Percentiles rank a stretch among this genome's conserved stretches.
Conservation (phyloP, 2,888 invertebrate species). For the Plagodis pulveraria region DNA sequence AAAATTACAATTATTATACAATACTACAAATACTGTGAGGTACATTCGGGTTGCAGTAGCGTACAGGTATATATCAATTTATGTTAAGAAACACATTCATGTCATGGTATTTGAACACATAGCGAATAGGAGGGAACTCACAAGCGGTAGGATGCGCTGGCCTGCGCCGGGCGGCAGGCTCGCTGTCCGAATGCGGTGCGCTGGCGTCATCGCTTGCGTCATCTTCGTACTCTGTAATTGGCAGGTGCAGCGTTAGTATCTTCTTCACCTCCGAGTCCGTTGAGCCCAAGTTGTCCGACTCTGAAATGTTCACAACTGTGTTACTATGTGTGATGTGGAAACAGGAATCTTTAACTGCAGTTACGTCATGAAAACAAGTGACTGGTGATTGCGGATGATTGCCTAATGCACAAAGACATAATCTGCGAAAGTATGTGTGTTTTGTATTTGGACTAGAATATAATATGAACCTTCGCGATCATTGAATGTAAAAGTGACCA, state of each 20-base stretch:
- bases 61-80: no score
- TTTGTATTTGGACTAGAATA: no score
- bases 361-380: conserved; percentile 39
- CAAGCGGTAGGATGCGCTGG: conserved; percentile 73
- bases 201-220: conserved; percentile 88
- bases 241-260: conserved; percentile 96
- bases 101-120: no score
- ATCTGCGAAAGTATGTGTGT: no score
- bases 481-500: no score
- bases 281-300: conserved; percentile 97
- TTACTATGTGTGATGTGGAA: conserved; percentile 15
- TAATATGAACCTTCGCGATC: no score
- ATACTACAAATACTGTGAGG: no score
- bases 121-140: conserved; percentile 45
- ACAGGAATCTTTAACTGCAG: conserved; percentile 46
- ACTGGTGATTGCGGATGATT: neutral
- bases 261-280: conserved; percentile 98
- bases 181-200: conserved; percentile 84
- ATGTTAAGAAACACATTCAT: no score
- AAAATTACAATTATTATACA: no score
- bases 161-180: conserved; percentile 67
- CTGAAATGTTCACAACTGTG: conserved; percentile 75
- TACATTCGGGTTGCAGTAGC: no score
- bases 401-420: neutral
- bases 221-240: conserved; percentile 97